phyloP scores from a whole-genome alignment of 2,888 invertebrate species.

The Odontothrips loti region DNA sequence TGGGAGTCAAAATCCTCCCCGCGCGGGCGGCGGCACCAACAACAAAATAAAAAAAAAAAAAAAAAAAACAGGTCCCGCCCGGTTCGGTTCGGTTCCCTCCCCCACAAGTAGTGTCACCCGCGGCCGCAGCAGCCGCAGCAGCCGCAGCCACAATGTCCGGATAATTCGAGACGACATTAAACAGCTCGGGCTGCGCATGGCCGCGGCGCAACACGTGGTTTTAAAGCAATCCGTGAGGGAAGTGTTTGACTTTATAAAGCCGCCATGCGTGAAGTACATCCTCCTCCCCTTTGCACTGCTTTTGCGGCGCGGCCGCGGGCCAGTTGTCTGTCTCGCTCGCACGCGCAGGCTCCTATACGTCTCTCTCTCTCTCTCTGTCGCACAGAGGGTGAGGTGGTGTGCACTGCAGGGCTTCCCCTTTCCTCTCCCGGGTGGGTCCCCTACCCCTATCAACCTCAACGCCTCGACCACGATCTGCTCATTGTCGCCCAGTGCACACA shows the following conservation, averaged over 20 bases:
- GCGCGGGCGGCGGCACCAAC: no score
- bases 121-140: no score
- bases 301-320: background rate
- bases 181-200: background rate
- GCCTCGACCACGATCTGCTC: background rate
- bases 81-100: background rate
- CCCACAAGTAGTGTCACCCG: background rate
- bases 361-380: background rate
- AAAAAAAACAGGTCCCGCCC: background rate
- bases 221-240: slow-evolving; percentile 9
- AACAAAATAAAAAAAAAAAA: no score
- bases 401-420: slow-evolving; percentile 13
- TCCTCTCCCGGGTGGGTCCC: background rate
- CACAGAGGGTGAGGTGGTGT: background rate
- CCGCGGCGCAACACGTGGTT: background rate
- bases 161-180: slow-evolving; percentile 19
- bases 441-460: background rate
- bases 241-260: slow-evolving; percentile 20
- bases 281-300: background rate
- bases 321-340: background rate
- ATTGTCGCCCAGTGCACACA: background rate
- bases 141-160: background rate
- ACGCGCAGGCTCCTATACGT: background rate
- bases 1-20: no score
- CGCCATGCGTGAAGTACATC: slow-evolving; percentile 5